These are phyloP conservation scores for Eidolon helvum DNA, from an alignment of 2,113 vertebrate genomes.

Conservation along the genomic window DNA sequence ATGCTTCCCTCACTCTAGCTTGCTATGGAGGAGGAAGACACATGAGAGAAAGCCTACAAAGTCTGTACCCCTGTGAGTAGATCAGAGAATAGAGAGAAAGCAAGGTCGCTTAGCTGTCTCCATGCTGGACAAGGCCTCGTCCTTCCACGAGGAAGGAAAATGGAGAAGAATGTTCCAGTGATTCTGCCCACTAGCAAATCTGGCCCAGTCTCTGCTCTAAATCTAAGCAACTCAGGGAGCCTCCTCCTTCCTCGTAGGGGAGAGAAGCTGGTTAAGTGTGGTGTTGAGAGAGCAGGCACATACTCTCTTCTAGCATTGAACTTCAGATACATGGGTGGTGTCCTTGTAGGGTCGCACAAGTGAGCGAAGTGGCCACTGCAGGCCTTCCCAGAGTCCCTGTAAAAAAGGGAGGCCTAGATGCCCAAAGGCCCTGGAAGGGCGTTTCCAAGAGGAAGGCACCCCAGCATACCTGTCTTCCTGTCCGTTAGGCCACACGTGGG, in stretches of 20 bases:
- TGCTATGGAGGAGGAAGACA: neutral
- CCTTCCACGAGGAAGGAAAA: neutral
- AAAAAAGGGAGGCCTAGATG: neutral
- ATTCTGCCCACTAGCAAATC: neutral
- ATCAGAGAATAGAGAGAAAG: neutral
- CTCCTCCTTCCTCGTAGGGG: neutral
- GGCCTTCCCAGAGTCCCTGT: neutral
- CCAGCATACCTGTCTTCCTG: neutral
- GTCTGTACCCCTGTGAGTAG: fast-evolving
- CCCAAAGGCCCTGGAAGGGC: fast-evolving
- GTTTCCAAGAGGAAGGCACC: neutral
- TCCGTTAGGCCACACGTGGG: fast-evolving
- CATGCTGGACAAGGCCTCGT: fast-evolving
- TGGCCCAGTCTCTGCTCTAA: neutral
- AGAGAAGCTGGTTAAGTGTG: too few species aligned
- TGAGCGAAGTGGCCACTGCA: too few species aligned
- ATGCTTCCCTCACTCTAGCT: neutral
- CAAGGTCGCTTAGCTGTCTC: fast-evolving
- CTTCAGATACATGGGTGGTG: neutral
- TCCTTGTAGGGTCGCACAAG: fast-evolving
- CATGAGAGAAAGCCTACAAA: neutral
- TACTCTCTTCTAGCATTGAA: neutral
- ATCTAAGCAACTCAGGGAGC: neutral
- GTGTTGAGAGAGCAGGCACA: fast-evolving
- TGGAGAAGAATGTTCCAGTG: neutral